phyloP scores from a whole-genome alignment of 2,797 vertebrate species.

The Tragopan temminckii region DNA sequence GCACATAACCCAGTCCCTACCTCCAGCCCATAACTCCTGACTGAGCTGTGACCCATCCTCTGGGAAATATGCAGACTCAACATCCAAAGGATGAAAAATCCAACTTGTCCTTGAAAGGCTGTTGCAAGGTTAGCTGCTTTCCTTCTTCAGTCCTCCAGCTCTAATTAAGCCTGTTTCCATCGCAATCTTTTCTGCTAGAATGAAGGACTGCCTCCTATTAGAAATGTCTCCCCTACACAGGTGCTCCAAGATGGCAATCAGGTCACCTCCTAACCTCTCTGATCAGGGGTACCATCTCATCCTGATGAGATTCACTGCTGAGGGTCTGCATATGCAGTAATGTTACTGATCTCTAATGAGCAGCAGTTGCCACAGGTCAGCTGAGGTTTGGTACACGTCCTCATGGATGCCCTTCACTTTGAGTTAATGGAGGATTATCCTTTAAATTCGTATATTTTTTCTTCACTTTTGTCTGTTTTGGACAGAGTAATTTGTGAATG shows the following conservation, averaged over 20 bases:
- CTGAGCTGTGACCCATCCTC: constrained; percentile 28
- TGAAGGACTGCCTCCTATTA: background rate
- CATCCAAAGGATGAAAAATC: constrained; percentile 18
- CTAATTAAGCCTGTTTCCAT: constrained; percentile 15
- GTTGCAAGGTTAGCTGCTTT: constrained; percentile 34
- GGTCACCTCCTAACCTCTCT: background rate
- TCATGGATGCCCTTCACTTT: background rate
- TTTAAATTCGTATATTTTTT: background rate
- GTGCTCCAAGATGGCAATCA: background rate
- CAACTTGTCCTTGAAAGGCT: constrained; percentile 4
- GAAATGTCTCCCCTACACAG: background rate
- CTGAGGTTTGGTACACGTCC: constrained; percentile 1
- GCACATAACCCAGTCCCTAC: background rate
- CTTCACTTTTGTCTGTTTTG: background rate
- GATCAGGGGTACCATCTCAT: background rate
- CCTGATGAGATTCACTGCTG: background rate
- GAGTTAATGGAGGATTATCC: background rate
- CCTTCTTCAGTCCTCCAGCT: background rate
- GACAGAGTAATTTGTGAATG: constrained; percentile 13
- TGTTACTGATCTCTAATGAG: constrained; percentile 4
- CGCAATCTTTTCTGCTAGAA: constrained; percentile 12
- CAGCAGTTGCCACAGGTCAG: constrained; percentile 34
- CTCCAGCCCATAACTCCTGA: background rate
- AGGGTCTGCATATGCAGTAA: background rate
- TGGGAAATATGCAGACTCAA: constrained; percentile 28